phyloP scores from a whole-genome alignment of 2,888 invertebrate species.

The Torymus texanus region DNA sequence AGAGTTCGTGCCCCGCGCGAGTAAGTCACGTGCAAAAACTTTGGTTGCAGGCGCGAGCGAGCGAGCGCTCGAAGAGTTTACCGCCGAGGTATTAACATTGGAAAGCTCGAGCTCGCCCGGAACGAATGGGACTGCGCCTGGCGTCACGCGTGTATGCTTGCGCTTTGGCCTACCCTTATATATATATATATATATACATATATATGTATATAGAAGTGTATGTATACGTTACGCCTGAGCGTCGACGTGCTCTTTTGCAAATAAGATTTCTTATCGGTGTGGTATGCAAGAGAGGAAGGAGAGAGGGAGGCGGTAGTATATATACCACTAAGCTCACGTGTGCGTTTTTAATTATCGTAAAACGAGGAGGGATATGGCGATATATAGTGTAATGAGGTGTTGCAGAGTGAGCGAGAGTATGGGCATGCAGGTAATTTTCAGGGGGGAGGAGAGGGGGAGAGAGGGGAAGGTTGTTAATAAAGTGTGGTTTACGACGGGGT shows the following conservation, averaged over 20 bases:
- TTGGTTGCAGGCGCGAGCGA: conserved; percentile 53
- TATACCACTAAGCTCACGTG: not conserved
- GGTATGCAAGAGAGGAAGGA: too few species aligned
- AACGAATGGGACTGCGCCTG: conserved; percentile 1
- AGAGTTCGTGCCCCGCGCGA: conserved; percentile 69
- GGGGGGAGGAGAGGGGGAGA: too few species aligned
- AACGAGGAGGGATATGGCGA: not conserved
- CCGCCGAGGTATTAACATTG: conserved; percentile 47
- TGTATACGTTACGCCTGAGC: too few species aligned
- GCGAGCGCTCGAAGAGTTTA: conserved; percentile 51
- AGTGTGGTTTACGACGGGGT: too few species aligned
- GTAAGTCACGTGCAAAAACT: conserved; percentile 69
- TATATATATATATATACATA: too few species aligned
- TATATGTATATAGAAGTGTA: too few species aligned
- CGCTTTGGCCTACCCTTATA: too few species aligned
- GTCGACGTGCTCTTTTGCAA: conserved; percentile 32
- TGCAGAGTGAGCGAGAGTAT: too few species aligned
- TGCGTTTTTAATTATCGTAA: conserved; percentile 38
- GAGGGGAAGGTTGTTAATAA: too few species aligned
- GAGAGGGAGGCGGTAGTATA: too few species aligned
- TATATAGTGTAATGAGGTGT: too few species aligned
- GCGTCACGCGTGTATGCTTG: conserved; percentile 4
- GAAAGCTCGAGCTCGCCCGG: conserved; percentile 25
- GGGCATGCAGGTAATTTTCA: too few species aligned
- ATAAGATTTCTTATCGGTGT: conserved; percentile 48